Evolutionary conservation across 1,140 invertebrate genomes (phyloP), one percentile per base, ranked within the genome.

Genomic region (Hesperophylax magnus): DNA sequence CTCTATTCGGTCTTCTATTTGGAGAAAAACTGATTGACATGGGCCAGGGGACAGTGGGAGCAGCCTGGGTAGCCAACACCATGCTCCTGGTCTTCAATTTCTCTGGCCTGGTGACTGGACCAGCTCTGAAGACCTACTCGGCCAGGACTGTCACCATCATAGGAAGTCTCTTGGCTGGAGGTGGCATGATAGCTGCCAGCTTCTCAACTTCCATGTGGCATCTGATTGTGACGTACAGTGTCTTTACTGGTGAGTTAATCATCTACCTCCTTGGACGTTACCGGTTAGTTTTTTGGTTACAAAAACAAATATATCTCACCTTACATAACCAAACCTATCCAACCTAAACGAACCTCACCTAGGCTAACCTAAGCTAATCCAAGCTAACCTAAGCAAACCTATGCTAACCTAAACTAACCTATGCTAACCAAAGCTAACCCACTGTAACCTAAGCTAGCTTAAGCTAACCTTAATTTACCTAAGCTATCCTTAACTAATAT

Each of bases 1-100:
- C 93, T 3, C 91, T 94, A 2, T 95, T 94, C 86, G 93, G 94
- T 58, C 88, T 95, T 18, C 87, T 95, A 47, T 95, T 94, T 83
- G 92, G 93, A 79, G 92, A 93, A 79, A 90, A 92, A 60, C 87
- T 95, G 52, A 87, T 91, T 77, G 88, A 91, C 1, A 91, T 95
- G 86, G 89, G 92, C 1, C 89, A 93, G 24, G 90, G 90, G n/a
- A 94, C 94, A 0, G 91, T 92, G 3, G 92, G 92, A n/a, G 92
- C 93, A 0, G 92, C 94, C 0, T 82, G 94, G n/a, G 93, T 95
- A 22, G 91, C 93, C 82, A 93, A 93, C 86, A 89, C 93, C 1
- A 92, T 93, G 85, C 91, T 94, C 76, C 91, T 94, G 67, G 91
- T 93, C 7, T 88, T 93, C 5, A 95, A 94, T 86, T 94, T 95